Conservation (phyloP, 2,888 invertebrate genomes). For the Ctena decussata region DNA sequence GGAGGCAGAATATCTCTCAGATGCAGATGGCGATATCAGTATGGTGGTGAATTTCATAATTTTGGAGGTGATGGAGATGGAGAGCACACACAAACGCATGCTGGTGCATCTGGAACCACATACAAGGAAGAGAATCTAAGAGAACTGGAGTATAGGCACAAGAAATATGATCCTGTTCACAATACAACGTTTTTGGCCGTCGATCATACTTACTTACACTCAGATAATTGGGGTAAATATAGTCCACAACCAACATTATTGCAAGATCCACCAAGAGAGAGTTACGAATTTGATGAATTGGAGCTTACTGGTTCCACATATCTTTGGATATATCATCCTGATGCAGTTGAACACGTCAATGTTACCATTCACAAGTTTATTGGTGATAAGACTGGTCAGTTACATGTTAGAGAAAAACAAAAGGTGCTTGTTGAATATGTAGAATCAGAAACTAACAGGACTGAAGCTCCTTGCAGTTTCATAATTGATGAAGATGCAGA, state of each 20-base stretch:
- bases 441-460: constrained; percentile 74
- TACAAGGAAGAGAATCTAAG: constrained; percentile 77
- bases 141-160: constrained; percentile 74
- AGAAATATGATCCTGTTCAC: constrained; percentile 75
- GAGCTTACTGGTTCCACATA: constrained; percentile 75
- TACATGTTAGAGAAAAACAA: constrained; percentile 73
- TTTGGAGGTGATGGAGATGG: constrained; percentile 73
- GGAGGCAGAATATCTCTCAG: constrained; percentile 78
- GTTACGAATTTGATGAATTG: constrained; percentile 78
- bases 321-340: constrained; percentile 72
- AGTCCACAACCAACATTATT: constrained; percentile 74
- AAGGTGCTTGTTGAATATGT: constrained; percentile 75
- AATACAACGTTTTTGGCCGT: constrained; percentile 78
- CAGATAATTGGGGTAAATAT: constrained; percentile 69
- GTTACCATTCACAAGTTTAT: constrained; percentile 73
- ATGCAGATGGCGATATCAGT: constrained; percentile 75
- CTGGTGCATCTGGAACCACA: constrained; percentile 80
- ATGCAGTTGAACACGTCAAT: constrained; percentile 50
- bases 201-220: constrained; percentile 75
- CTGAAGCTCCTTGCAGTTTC: constrained; percentile 79
- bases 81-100: constrained; percentile 44
- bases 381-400: constrained; percentile 78
- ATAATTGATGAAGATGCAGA: constrained; percentile 74
- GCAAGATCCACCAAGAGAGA: constrained; percentile 65
- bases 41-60: constrained; percentile 77